These are phyloP conservation scores for Lepus townsendii DNA, from an alignment of 2,797 vertebrate species.

Conservation along the genomic window DNA sequence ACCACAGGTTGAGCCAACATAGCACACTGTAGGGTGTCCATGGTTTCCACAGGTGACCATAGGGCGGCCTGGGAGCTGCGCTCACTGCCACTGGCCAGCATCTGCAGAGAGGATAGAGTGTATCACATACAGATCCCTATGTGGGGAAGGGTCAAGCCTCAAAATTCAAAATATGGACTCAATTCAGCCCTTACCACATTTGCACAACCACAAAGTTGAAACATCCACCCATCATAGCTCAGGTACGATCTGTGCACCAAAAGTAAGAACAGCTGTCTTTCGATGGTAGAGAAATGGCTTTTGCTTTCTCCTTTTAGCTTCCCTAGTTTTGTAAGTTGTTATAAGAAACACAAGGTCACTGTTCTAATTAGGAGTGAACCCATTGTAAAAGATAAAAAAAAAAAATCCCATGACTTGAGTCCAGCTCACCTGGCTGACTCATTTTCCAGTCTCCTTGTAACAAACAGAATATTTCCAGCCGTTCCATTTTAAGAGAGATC, in stretches of 20 bases:
- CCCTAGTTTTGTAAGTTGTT: conserved; percentile 6
- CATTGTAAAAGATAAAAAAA: neutral
- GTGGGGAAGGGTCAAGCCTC: no score
- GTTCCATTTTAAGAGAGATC: neutral
- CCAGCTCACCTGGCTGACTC: neutral
- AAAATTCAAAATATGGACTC: no score
- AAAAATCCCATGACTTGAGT: neutral
- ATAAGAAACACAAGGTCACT: neutral
- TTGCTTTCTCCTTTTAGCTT: conserved; percentile 28
- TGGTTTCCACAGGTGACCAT: no score
- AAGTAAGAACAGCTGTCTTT: neutral
- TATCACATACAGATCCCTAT: no score
- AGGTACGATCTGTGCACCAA: neutral
- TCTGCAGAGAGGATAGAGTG: no score
- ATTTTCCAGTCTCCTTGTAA: neutral
- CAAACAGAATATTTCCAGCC: neutral
- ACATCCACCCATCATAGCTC: no score
- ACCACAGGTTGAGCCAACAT: neutral
- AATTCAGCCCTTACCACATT: no score
- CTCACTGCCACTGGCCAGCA: no score
- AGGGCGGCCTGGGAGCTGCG: no score
- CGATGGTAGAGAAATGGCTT: neutral
- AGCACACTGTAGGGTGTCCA: no score
- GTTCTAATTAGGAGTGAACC: neutral
- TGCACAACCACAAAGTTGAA: no score